Evolutionary conservation across 2,113 vertebrate genomes (phyloP), one percentile per base, ranked within the genome.

Genomic region (Rallus limicola): DNA sequence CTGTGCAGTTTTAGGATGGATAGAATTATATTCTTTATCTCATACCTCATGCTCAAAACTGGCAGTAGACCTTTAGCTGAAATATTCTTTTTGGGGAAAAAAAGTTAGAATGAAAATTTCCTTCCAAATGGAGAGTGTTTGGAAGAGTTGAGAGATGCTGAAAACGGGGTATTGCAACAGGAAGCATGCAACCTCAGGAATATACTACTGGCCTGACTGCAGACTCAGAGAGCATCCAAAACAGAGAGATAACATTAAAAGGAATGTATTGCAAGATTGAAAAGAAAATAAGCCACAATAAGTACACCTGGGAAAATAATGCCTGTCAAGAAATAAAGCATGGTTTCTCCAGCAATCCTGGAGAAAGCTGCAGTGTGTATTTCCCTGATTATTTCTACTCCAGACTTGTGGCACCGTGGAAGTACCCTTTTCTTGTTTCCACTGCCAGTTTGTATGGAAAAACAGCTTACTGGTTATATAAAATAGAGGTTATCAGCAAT

Each of bases 401-500:
- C 81, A 93, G 92, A 96, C 92, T 95, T 96, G 60, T 95, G 97
- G 96, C 86, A 95, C 87, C 77, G 84, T 86, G 26, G 42, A 96
- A 96, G 86, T 95, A 94, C 21, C 59, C 78, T 95, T 97, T 93
- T 92, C 90, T 93, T 93, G 55, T 93, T 93, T 90, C 89, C 91
- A 88, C 62, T 86, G 90, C 87, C 93, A 96, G 72, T 46, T 97
- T n/a, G 29, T 74, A 92, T 2, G 62, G 96, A 97, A 97, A 98
- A 98, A 82, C 81, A 97, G 88, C 97, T 95, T 95, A 62, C 76
- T 98, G 96, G 95, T 85, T 97, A 70, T 90, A 94, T 82, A 98
- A 98, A 98, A 96, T 95, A 93, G 93, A 97, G 80, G 95, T 96
- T 97, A 97, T 98, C 97, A 96, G 92, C 93, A 97, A 83, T 97